phyloP scores from a whole-genome alignment of 35 echinoderm and acorn worm species.

The Ophiothrix spiculata region DNA sequence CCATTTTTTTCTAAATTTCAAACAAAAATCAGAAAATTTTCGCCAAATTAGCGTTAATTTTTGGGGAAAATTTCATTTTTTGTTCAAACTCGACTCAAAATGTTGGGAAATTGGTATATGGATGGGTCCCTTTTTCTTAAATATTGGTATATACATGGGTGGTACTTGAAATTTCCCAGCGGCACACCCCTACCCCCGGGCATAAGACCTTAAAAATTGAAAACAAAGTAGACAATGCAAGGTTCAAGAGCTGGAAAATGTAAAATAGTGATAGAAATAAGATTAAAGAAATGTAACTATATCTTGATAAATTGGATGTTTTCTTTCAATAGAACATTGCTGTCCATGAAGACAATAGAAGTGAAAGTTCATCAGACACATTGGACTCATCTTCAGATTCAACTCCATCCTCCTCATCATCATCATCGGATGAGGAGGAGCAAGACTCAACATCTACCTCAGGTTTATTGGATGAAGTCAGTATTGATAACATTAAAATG shows the following conservation, averaged over 20 bases:
- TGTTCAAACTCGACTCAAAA: too few relatives aligned
- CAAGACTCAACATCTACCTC: background rate
- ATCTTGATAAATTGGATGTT: background rate
- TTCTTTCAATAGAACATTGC: constrained; percentile 6
- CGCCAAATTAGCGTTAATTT: too few relatives aligned
- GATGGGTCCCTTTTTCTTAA: too few relatives aligned
- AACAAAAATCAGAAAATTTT: too few relatives aligned
- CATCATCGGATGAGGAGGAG: background rate
- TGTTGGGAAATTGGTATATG: too few relatives aligned
- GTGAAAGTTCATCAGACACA: background rate
- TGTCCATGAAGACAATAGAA: background rate
- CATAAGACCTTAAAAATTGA: background rate
- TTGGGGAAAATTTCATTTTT: too few relatives aligned
- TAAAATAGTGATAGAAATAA: background rate
- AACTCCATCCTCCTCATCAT: background rate
- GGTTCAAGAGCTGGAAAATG: background rate
- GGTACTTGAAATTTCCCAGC: too few relatives aligned
- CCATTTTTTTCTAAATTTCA: too few relatives aligned
- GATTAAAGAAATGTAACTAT: background rate
- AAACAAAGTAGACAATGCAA: background rate
- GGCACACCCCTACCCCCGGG: too few relatives aligned
- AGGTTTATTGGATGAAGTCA: background rate
- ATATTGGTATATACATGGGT: too few relatives aligned
- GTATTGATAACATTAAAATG: constrained; percentile 6
- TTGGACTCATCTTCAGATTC: too few relatives aligned